Evolutionary conservation across 1,140 invertebrate genomes (phyloP).

Genomic region (Melipona quadrifasciata): DNA sequence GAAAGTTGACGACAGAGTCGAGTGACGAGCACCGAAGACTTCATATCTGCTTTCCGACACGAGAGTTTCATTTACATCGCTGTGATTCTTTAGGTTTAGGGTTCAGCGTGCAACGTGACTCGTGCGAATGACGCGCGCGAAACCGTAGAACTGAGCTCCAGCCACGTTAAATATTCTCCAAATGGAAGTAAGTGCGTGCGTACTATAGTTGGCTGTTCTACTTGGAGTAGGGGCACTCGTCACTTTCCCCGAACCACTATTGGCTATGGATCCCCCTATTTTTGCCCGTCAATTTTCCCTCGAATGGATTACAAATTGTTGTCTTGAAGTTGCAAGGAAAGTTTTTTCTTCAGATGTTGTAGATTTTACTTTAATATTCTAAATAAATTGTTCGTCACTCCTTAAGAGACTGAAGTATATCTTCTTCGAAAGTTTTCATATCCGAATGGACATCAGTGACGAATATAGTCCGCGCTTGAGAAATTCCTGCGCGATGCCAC

Average conservation of each 20-base stretch:
- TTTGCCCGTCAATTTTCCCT: background rate
- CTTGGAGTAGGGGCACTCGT: slow-evolving; percentile 44
- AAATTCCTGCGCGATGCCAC: no score
- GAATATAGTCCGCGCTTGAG: no score
- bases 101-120: background rate
- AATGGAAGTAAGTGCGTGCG: slow-evolving; percentile 4
- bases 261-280: background rate
- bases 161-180: slow-evolving; percentile 35
- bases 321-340: no score
- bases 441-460: no score
- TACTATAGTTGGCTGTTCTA: background rate
- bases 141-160: slow-evolving; percentile 52
- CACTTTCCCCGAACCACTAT: background rate
- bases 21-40: background rate
- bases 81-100: background rate
- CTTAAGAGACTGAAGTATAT: no score
- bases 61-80: background rate
- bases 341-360: no score
- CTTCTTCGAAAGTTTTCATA: no score
- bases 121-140: slow-evolving; percentile 40
- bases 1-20: no score
- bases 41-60: background rate
- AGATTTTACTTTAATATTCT: no score
- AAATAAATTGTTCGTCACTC: no score
- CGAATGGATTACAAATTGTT: background rate